These are phyloP conservation scores for Chloroceryle aenea DNA, from an alignment of 2,113 vertebrate genomes.

Conservation along the genomic window DNA sequence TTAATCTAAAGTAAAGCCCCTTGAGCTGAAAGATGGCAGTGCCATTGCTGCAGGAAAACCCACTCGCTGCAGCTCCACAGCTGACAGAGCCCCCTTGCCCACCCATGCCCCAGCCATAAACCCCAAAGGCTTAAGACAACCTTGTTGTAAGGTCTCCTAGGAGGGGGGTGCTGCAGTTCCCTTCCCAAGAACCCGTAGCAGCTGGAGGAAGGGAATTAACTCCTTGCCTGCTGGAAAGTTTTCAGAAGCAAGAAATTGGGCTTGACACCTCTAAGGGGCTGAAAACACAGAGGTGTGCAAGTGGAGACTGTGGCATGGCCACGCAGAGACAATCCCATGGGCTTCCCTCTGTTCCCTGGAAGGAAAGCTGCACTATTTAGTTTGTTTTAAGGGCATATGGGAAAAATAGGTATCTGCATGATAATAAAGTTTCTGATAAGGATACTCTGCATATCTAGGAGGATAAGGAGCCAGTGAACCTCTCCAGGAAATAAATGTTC, in stretches of 20 bases:
- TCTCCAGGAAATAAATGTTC: not conserved
- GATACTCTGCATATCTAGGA: not conserved
- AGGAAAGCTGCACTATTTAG: not conserved
- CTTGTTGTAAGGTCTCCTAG: not conserved
- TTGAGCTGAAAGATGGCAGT: not conserved
- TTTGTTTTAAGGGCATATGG: not conserved
- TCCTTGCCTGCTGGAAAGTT: not conserved
- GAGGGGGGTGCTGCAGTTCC: not conserved
- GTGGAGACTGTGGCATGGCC: not conserved
- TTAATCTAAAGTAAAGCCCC: not conserved
- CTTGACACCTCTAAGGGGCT: not conserved
- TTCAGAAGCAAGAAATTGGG: not conserved
- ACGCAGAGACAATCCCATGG: not conserved
- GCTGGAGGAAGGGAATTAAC: not conserved
- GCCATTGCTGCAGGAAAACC: not conserved
- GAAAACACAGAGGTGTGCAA: not conserved
- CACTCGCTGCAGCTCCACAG: not conserved
- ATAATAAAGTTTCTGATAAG: not conserved
- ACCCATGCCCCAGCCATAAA: rapidly evolving
- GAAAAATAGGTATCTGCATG: not conserved
- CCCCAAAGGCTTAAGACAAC: not conserved
- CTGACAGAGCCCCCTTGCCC: not conserved
- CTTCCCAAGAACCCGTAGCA: not conserved
- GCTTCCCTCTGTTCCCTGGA: not conserved
- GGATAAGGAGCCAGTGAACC: not conserved